Percentiles rank a stretch among this genome's conserved stretches.
Evolutionary conservation across 2,888 invertebrate genomes (phyloP).

Genomic region (Watsonalla binaria): DNA sequence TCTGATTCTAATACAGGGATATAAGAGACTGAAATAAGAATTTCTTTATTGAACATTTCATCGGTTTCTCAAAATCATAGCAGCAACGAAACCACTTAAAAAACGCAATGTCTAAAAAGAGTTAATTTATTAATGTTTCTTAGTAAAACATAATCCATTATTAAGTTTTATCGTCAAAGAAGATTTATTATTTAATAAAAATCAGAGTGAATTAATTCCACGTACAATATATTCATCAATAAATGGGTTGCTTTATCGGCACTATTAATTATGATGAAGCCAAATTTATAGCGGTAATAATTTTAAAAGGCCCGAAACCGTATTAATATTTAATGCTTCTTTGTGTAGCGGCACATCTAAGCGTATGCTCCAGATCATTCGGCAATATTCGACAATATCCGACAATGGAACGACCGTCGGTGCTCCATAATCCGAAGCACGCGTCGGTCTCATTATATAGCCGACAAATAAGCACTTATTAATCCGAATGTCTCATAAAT

Average conservation of each 20-base stretch:
- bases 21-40: too few species aligned
- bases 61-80: too few species aligned
- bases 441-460: constrained; percentile 66
- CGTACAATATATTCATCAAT: constrained; percentile 40
- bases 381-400: too few species aligned
- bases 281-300: constrained; percentile 58
- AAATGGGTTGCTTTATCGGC: constrained; percentile 35
- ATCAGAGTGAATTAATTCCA: constrained; percentile 19
- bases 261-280: constrained; percentile 48
- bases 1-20: too few species aligned
- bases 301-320: constrained; percentile 45
- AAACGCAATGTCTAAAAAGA: too few species aligned
- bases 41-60: too few species aligned
- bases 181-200: background rate
- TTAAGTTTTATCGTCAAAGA: too few species aligned
- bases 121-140: too few species aligned
- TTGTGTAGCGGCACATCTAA: constrained; percentile 9
- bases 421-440: constrained; percentile 59
- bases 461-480: constrained; percentile 70
- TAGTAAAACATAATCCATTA: too few species aligned
- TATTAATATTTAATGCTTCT: constrained; percentile 53
- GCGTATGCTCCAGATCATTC: constrained; percentile 7
- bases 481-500: constrained; percentile 45
- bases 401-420: constrained; percentile 31
- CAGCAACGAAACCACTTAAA: too few species aligned